Conservation (phyloP, 2,888 invertebrate species). For the Apamea monoglypha region DNA sequence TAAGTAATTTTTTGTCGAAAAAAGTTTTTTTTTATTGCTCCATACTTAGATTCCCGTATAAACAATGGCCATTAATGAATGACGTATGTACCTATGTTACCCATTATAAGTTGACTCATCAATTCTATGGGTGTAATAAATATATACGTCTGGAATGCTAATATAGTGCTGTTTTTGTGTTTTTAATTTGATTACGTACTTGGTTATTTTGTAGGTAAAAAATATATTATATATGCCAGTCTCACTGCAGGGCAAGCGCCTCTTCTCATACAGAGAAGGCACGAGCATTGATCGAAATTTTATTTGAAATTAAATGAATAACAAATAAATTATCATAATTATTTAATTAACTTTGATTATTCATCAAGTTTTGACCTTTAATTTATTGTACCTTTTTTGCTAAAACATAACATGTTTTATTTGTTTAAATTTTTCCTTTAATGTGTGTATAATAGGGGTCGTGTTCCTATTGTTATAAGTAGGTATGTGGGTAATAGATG, state of each 20-base stretch:
- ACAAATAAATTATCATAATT: not conserved
- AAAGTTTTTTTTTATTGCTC: not conserved
- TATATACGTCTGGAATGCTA: slow-evolving; percentile 9
- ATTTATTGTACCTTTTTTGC: not conserved
- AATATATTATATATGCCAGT: not conserved
- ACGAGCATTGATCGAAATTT: not conserved
- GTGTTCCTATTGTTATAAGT: not conserved
- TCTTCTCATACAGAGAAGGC: not conserved
- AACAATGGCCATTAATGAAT: slow-evolving; percentile 28
- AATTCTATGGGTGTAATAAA: slow-evolving; percentile 12
- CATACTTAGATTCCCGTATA: slow-evolving; percentile 17
- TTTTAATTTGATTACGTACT: slow-evolving; percentile 8
- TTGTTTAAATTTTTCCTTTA: not conserved
- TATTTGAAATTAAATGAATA: not conserved
- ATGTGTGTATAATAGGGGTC: not conserved
- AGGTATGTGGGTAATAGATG: not conserved
- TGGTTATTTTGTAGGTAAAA: not conserved
- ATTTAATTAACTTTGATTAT: no score
- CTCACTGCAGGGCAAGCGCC: no score
- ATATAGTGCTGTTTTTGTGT: not conserved
- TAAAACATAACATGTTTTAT: not conserved
- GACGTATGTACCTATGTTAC: not conserved
- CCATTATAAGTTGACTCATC: slow-evolving; percentile 44
- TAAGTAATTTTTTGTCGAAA: no score
- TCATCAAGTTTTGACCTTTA: not conserved